Evolutionary conservation across 2,113 vertebrate species (phyloP).

Genomic region (Circaetus gallicus): DNA sequence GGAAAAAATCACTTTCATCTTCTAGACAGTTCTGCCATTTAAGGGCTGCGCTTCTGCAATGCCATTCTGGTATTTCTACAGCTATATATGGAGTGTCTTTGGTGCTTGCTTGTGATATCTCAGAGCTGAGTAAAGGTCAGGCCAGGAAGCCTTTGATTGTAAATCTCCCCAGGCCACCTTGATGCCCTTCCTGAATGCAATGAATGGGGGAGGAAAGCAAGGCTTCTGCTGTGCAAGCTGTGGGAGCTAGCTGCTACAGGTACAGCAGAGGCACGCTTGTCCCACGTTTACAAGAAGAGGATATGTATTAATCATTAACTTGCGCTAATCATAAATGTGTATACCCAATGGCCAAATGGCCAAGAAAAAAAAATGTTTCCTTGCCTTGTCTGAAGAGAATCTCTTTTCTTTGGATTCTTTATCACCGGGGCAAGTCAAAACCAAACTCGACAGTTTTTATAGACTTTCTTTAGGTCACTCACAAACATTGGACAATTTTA

Average conservation of each 20-base stretch:
- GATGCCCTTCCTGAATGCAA: constrained; percentile 29
- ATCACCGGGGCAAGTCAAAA: rapidly evolving
- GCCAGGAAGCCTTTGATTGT: constrained; percentile 45
- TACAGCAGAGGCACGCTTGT: not conserved
- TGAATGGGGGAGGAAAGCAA: not conserved
- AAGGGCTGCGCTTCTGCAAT: not conserved
- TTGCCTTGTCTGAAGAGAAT: not conserved
- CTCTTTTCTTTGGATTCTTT: not conserved
- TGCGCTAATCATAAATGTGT: not conserved
- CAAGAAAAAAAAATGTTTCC: not conserved
- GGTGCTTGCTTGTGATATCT: constrained; percentile 8
- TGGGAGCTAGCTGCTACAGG: not conserved
- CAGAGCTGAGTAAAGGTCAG: constrained; percentile 1
- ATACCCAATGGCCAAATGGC: not conserved
- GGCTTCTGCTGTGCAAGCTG: not conserved
- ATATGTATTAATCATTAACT: not conserved
- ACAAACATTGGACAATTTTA: not conserved
- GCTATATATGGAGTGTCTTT: constrained; percentile 38
- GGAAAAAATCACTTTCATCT: not conserved
- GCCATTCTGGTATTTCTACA: not conserved
- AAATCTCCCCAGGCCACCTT: constrained; percentile 32
- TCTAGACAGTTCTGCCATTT: constrained; percentile 8
- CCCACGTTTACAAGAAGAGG: not conserved
- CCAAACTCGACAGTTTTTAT: not conserved
- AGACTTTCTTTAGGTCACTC: not conserved